These are phyloP conservation scores for Hemitrygon akajei DNA, from an alignment of 2,797 vertebrate genomes.

Conservation along the genomic window DNA sequence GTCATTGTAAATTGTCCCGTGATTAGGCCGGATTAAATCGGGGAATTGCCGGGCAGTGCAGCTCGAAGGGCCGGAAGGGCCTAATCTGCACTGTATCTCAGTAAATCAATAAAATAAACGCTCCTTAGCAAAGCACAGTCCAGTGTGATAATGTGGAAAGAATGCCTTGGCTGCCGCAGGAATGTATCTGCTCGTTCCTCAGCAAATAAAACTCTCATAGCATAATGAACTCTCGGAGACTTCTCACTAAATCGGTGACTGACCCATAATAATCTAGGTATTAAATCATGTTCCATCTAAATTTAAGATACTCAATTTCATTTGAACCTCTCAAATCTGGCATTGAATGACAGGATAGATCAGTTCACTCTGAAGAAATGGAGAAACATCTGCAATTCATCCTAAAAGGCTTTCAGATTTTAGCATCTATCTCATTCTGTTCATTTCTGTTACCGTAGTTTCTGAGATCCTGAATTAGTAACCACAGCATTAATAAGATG, in stretches of 20 bases:
- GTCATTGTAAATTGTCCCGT: no score
- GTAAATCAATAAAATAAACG: no score
- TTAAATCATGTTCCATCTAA: neutral
- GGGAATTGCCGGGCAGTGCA: no score
- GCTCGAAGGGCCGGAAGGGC: no score
- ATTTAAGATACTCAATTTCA: neutral
- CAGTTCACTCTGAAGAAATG: neutral
- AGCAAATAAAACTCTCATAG: neutral
- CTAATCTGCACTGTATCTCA: no score
- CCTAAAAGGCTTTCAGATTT: neutral
- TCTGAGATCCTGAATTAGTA: neutral
- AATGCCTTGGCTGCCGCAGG: neutral
- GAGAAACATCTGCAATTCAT: neutral
- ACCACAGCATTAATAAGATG: neutral
- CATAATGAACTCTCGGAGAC: neutral
- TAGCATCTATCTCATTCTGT: neutral
- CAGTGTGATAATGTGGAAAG: neutral
- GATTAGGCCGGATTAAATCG: no score
- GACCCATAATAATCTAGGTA: neutral
- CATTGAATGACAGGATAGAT: neutral
- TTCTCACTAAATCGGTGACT: no score
- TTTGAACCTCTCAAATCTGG: neutral
- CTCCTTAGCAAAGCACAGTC: neutral
- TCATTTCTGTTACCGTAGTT: conserved; percentile 1
- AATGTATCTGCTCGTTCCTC: neutral